Evolutionary conservation across 2,797 vertebrate genomes (phyloP), one percentile per base, ranked within the genome.

Genomic region (Sebastes kiyomatsui): DNA sequence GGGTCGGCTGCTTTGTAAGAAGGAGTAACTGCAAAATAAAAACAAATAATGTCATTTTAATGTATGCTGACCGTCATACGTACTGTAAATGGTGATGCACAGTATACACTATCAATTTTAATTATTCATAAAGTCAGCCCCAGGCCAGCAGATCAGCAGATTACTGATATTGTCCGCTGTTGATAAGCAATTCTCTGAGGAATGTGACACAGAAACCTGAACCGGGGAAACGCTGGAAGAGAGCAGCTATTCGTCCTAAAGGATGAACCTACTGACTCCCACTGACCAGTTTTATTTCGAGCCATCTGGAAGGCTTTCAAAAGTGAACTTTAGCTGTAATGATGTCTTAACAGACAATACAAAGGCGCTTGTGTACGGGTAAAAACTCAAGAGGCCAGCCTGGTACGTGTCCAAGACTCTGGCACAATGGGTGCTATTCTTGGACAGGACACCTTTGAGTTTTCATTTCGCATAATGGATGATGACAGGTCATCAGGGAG

Each of bases 401-500:
- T 93, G 94, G 93, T 89, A 9, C 67, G 3, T 4, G 23, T 92
- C 95, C 94, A 94, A 88, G 80, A 77, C 77, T 86, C 49, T 7
- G 46, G 84, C 81, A 96, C 95, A 95, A 95, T 93, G 93, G 88
- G 16, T 23, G 82, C 95, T 95, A 94, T 96, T 96, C 93, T 95
- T 85, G 88, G 88, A 92, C 62, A 69, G 84, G 85, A 91, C 91
- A 94, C 92, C 86, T 93, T 72, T 67, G 87, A 86, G 84, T 86
- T 87, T 87, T 92, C 84, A 90, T 90, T 85, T 68, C 55, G 33
- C 66, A 65, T 85, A 89, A 87, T 75, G 77, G 73, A 81, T 56
- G 91, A 92, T 93, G 93, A 95, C 92, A 93, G 91, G 89, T 80
- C 90, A 80, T 92, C 83, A 88, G 52, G 87, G 82, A 75, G 72